Base-by-base conservation (phyloP, 92 coral and sea anemone species). In the Porites cylindrica region DNA sequence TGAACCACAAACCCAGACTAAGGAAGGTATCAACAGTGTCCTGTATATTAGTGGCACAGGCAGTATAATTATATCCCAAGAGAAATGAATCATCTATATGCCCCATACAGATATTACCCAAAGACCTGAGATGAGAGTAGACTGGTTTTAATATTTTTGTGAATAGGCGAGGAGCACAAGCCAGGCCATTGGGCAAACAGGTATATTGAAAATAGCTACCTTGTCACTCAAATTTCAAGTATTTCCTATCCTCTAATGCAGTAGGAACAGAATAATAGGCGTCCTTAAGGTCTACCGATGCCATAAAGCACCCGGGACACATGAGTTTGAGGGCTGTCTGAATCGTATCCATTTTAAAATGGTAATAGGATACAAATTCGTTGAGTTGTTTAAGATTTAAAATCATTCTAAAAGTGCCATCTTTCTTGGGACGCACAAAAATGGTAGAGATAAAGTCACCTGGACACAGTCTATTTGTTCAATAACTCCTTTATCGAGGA, bases 321-420 rank as follows among this genome's bases (percentile, higher is more conserved):
- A n/a, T n/a, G 64, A 80, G 69, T 86, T 78, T 43, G 56, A 86
- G 82, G 29, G 83, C 70, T 50, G 85, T 79, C 24, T 78, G 78
- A 60, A 86, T 86, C 2, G 85, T 86, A 21, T 51, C 90, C 78
- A 78, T 86, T 56, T 86, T 78, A 67, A 86, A 86, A 78, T 86
- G 81, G 51, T 68, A 24, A 53, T 79, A 80, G 6, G 91, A 79
- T 13, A 80, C 82, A 72, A 79, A 81, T 17, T 87, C 85, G 59
- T 81, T 86, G 6, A 86, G 52, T 10, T 29, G 79, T 62, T 86
- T 86, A 11, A 86, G 54, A 63, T 86, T 86, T 50, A 86, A 24
- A 78, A 79, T 79, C 54, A 86, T 14, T 29, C 90, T 78, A 80
- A 66, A 65, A n/a, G 20, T 71, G 13, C 90, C 86, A 69, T 86